phyloP scores from a whole-genome alignment of 2,113 vertebrate genomes.

The Papio anubis region DNA sequence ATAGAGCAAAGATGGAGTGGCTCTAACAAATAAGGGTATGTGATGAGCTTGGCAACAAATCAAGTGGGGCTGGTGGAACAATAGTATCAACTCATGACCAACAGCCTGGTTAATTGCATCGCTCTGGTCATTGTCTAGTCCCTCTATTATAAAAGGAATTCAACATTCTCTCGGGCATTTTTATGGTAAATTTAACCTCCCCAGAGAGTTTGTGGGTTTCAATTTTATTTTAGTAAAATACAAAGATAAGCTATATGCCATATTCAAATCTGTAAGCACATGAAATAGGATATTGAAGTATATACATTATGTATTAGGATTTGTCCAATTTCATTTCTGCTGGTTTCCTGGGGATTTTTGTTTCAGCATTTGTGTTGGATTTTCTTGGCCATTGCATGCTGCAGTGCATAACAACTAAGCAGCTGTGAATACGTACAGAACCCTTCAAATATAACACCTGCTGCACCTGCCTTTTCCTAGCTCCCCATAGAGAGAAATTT shows the following conservation, averaged over 20 bases:
- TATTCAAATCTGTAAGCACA: constrained; percentile 3
- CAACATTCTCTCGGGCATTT: background rate
- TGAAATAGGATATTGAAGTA: background rate
- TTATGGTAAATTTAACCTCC: background rate
- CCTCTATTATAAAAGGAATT: background rate
- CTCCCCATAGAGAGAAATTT: background rate
- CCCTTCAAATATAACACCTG: constrained; percentile 36
- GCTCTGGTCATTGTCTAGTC: background rate
- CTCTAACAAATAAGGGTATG: background rate
- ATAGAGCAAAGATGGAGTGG: background rate
- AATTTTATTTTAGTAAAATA: constrained; percentile 38
- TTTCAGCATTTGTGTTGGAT: background rate
- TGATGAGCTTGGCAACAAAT: background rate
- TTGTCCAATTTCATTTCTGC: constrained; percentile 42
- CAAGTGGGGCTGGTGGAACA: rapidly evolving
- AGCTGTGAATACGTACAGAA: background rate
- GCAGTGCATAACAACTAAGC: background rate
- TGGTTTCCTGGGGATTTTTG: constrained; percentile 57
- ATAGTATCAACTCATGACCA: background rate
- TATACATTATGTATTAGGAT: constrained; percentile 54
- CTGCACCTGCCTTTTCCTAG: background rate
- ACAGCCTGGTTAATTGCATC: background rate
- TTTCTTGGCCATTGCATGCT: background rate
- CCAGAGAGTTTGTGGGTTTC: background rate
- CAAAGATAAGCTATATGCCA: background rate